Evolutionary conservation across 2,797 vertebrate genomes (phyloP), one percentile per base, ranked within the genome.

Genomic region (Pteronotus mesoamericanus): DNA sequence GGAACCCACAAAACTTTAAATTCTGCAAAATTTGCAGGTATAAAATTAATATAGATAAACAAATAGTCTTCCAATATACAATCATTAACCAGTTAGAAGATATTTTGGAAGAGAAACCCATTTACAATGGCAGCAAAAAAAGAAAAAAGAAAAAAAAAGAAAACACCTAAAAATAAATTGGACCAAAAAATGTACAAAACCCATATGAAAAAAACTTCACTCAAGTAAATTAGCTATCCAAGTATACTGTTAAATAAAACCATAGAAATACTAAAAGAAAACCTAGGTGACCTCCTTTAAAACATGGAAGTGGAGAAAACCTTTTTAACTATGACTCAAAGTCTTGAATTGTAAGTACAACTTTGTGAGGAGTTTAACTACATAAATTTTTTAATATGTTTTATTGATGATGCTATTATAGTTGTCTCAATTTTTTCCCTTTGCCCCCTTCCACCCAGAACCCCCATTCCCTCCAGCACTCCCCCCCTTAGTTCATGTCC

Each of bases 31-130:
- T 37, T 89, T 26, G 1, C 12, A 95, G 18, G 18, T 71, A 83
- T 51, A 91, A 94, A 78, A 78, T 74, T 82, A 88, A 69, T 78
- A 51, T 42, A 95, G 93, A 59, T 86, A 86, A 51, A 51, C 29
- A 74, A 94, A 39, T 44, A 72, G 48, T 37, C 19, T 74, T 72
- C 6, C 9, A 51, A 75, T 32, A 44, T 61, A 72, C 9, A 74
- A 48, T 55, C 12, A 92, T 74, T 75, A 75, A 91, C 12, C 26
- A 80, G 22, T 90, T 80, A 68, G 39, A 78, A 92, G 29, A 71
- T 75, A 69, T 77, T 94, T 86, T 75, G 24, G 80, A 89, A 86
- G n/a, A 75, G 48, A 93, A 53, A 0, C 0, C 11, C 66, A 83
- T 59, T 84, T 61, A 83, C 1, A 79, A 24, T 12, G 18, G 3